Evolutionary conservation across 2,797 vertebrate species (phyloP), one percentile per base, ranked within the genome.

Genomic region (Huso huso): DNA sequence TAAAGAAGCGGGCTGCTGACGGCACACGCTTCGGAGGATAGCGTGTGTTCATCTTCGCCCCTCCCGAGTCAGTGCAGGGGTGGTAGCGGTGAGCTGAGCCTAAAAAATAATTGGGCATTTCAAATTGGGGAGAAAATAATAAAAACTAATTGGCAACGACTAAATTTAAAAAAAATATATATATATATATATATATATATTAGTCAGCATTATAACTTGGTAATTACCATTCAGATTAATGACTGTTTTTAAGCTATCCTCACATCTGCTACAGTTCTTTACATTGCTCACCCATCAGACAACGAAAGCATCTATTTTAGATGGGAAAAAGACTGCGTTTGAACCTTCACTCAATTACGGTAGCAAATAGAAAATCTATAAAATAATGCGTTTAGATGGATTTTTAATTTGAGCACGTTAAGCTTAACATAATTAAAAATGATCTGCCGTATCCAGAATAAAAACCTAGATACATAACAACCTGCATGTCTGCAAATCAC

Each of bases 381-480:
- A 69, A 55, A 62, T 18, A 6, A 58, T 18, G 3, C 13, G 1
- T 50, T 18, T 63, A 55, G n/a, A 68, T 13, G 12, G 12, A n/a
- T 48, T 58, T 62, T 70, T 70, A 70, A 70, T 66, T 66, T 37
- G 60, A 18, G 48, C 18, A 9, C 10, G 7, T 23, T 6, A n/a
- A 51, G 49, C 66, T 58, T 12, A 23, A 70, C 51, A 55, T 65
- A 66, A 66, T 70, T 53, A 63, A 50, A 37, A 68, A 62, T 49
- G 10, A 66, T 66, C 60, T 66, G 4, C 23, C 4, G 2, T 37
- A 11, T 18, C 48, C 52, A 1, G 51, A 51, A 37, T 37, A 37
- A 37, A 37, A 37, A 37, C 23, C 4, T 37, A 37, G 2, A 37
- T 37, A 37, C 23, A 37, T 37, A 37, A 37, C 2, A 37, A 37